phyloP scores from a whole-genome alignment of 2,113 vertebrate genomes.

The Centrocercus urophasianus region DNA sequence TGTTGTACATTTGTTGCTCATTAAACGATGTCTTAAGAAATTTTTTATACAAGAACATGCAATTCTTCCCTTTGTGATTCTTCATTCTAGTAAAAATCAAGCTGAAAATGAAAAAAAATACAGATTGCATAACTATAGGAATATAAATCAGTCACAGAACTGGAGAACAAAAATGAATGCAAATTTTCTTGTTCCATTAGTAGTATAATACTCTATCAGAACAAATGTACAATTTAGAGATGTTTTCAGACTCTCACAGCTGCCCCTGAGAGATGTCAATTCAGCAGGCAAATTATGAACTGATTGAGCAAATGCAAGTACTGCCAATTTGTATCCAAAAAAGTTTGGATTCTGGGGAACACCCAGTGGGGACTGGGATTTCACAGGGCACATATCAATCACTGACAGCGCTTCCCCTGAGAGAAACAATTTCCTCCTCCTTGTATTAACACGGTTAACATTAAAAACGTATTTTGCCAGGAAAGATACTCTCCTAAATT shows the following conservation, averaged over 20 bases:
- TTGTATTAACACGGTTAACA: background rate
- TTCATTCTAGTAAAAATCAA: conserved; percentile 15
- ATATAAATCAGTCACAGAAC: background rate
- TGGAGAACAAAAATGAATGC: background rate
- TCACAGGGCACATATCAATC: background rate
- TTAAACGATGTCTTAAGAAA: background rate
- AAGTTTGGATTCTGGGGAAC: background rate
- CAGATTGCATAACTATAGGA: background rate
- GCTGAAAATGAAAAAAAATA: background rate
- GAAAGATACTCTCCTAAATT: background rate
- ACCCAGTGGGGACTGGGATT: background rate
- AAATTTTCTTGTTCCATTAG: background rate
- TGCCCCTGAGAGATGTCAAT: background rate
- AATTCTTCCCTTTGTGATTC: background rate
- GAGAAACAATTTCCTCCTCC: background rate
- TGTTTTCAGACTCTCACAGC: background rate
- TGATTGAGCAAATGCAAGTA: background rate
- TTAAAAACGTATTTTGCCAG: background rate
- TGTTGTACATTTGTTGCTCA: background rate
- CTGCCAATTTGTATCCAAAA: background rate
- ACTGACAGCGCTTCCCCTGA: background rate
- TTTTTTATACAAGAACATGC: background rate
- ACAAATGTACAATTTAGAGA: background rate
- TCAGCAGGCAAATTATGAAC: background rate
- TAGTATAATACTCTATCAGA: background rate